Percentiles rank a stretch among this genome's conserved stretches.
These are phyloP conservation scores for Oasisia sp. DNA, from an alignment of 2,888 invertebrate genomes.

Conservation along the genomic window DNA sequence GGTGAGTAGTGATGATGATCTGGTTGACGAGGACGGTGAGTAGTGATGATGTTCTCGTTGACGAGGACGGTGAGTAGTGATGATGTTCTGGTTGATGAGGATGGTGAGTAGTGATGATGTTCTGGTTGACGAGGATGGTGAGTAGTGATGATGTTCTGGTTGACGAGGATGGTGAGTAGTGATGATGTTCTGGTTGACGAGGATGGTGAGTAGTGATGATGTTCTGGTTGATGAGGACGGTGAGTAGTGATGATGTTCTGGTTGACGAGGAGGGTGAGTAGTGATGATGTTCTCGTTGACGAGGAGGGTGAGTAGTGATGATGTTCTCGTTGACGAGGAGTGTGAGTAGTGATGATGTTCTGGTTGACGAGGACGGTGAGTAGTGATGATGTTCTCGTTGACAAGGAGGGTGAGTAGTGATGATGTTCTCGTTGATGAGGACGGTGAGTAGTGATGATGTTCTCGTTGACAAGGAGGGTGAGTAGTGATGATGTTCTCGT, in stretches of 20 bases:
- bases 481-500: conserved; percentile 50
- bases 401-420: conserved; percentile 13
- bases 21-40: conserved; percentile 27
- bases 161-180: conserved; percentile 21
- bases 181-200: conserved; percentile 49
- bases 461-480: conserved; percentile 25
- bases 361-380: conserved; percentile 27
- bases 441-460: conserved; percentile 49
- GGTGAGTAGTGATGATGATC: conserved; percentile 14
- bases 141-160: conserved; percentile 49
- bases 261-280: conserved; percentile 24
- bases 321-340: conserved; percentile 49
- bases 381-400: conserved; percentile 49
- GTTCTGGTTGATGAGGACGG: conserved; percentile 26
- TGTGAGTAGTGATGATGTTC: conserved; percentile 49
- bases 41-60: conserved; percentile 49
- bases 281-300: conserved; percentile 50
- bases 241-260: conserved; percentile 49
- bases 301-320: conserved; percentile 1
- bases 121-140: conserved; percentile 25
- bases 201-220: conserved; percentile 48
- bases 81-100: conserved; percentile 50
- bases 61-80: conserved; percentile 17
- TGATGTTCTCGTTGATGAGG: conserved; percentile 51
- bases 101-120: conserved; percentile 48